Evolutionary conservation across 2,113 vertebrate genomes (phyloP).

Genomic region (Syngnathus typhle): DNA sequence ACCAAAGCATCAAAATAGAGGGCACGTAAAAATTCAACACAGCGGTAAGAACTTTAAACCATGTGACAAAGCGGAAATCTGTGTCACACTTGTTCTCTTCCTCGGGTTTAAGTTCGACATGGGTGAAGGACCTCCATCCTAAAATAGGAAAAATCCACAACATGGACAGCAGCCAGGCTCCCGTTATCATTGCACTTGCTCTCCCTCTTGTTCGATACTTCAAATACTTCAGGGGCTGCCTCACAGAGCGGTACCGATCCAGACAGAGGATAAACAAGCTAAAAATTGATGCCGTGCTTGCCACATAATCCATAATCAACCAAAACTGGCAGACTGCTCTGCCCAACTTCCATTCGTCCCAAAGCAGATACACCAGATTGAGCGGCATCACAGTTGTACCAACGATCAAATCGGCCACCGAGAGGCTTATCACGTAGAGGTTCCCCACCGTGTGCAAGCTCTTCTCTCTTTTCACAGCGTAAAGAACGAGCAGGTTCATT

Average conservation of each 20-base stretch:
- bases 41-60: slow-evolving; percentile 89
- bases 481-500: slow-evolving; percentile 89
- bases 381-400: slow-evolving; percentile 90
- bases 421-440: slow-evolving; percentile 90
- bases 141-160: slow-evolving; percentile 88
- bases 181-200: slow-evolving; percentile 77
- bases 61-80: slow-evolving; percentile 82
- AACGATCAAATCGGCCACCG: slow-evolving; percentile 85
- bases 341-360: slow-evolving; percentile 74
- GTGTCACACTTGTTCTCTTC: slow-evolving; percentile 78
- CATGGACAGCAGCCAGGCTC: slow-evolving; percentile 83
- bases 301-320: slow-evolving; percentile 97
- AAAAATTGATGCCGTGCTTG: slow-evolving; percentile 93
- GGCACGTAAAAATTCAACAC: slow-evolving; percentile 91
- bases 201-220: slow-evolving; percentile 84
- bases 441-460: slow-evolving; percentile 92
- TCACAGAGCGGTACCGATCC: slow-evolving; percentile 88
- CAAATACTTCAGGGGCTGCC: slow-evolving; percentile 82
- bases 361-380: slow-evolving; percentile 81
- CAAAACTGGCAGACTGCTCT: slow-evolving; percentile 84
- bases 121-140: slow-evolving; percentile 78
- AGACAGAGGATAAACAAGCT: slow-evolving; percentile 88
- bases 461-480: slow-evolving; percentile 80
- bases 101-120: slow-evolving; percentile 51
- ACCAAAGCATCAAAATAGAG: slow-evolving; percentile 86